Evolutionary conservation across 2,797 vertebrate genomes (phyloP), one percentile per base, ranked within the genome.

Genomic region (Sebastes taczanowskii): DNA sequence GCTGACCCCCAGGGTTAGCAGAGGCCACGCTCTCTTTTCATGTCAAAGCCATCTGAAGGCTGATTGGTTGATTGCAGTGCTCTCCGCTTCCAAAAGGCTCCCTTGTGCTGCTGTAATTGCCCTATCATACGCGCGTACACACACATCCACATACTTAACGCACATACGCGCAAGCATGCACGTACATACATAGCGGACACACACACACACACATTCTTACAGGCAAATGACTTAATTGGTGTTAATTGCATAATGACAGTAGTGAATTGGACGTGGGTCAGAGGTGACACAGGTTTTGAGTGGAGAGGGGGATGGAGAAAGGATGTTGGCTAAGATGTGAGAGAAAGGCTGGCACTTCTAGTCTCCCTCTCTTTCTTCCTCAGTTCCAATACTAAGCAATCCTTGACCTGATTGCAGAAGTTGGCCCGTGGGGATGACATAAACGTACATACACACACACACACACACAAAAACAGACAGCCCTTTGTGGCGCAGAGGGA

Each of bases 191-290:
- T 35, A 49, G 20, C 34, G 22, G 34, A 18, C 16, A 46, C 42
- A 46, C 42, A 53, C 34, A 35, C 34, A 63, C 79, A 84, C 84
- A 84, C 96, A 94, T 95, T 94, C 93, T 93, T 96, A 95, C 93
- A 95, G 93, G 95, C 95, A 97, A 97, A 98, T 97, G 96, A 96
- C 96, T 97, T 97, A 98, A 98, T 97, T 98, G 96, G 96, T 97
- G 97, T 98, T 98, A 98, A 98, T 98, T 97, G 94, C 94, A 95
- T 97, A 98, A 99, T 98, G 97, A 97, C 77, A 91, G 95, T 96
- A 94, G 96, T 97, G 97, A 97, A 95, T 97, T 97, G 95, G 96
- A 94, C 85, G 88, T 77, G 88, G 96, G 96, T 96, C 95, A 98
- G 95, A 97, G 97, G 96, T 98, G 97, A 97, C 94, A 95, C 83